A percentile compares a stretch with the other conserved stretches of the same genome.
Conservation (phyloP, 2,888 invertebrate genomes). For the Andrena fulva region DNA sequence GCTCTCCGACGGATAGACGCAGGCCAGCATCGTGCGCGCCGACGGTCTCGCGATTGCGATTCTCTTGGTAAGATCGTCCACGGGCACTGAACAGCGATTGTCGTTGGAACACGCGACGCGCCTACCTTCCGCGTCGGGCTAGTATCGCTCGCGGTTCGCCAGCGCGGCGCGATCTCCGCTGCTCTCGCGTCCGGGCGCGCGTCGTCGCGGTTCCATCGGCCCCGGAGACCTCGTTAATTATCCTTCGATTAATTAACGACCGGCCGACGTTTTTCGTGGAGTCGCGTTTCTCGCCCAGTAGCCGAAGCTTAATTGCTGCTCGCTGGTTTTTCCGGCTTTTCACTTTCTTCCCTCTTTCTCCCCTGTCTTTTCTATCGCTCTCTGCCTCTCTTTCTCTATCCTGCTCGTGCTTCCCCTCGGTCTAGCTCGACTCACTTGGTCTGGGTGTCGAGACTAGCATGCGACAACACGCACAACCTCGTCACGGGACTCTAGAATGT, state of each 20-base stretch:
- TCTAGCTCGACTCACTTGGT: conserved; percentile 2
- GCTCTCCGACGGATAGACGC: conserved; percentile 82
- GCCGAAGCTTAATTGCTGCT: conserved; percentile 12
- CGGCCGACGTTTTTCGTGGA: neutral
- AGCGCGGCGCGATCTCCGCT: neutral
- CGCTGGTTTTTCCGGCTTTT: neutral
- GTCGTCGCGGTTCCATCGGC: conserved; percentile 28
- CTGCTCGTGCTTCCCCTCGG: neutral
- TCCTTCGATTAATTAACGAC: conserved; percentile 35
- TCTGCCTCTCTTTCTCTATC: neutral
- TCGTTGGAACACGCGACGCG: neutral
- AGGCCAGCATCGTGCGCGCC: conserved; percentile 78
- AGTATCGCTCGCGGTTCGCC: neutral
- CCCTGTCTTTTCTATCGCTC: neutral
- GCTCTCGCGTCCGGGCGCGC: neutral
- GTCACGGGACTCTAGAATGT: conserved; percentile 1
- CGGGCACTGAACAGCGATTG: neutral
- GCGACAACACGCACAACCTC: neutral
- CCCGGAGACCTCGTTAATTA: conserved; percentile 12
- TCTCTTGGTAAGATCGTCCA: conserved; percentile 30
- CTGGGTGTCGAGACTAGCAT: neutral
- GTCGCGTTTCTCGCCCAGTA: neutral
- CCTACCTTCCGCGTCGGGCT: neutral
- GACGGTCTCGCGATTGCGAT: conserved; percentile 42
- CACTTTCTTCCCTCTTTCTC: neutral